phyloP scores from a whole-genome alignment of 2,113 vertebrate genomes.

The Smithornis capensis region DNA sequence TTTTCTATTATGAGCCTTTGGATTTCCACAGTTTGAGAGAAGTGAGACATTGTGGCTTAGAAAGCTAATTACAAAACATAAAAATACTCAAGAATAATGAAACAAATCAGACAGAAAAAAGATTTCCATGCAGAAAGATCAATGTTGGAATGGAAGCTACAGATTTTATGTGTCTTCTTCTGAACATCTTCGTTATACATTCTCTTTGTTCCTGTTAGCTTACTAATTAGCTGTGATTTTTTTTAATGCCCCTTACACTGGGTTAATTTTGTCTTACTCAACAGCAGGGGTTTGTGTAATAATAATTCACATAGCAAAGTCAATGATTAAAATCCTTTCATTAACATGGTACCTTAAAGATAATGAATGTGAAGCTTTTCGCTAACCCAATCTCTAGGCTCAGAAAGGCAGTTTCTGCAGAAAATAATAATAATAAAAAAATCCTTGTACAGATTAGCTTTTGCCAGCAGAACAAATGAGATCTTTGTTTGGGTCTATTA shows the following conservation, averaged over 20 bases:
- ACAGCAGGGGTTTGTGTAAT: conserved; percentile 83
- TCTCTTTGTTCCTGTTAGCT: conserved; percentile 80
- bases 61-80: conserved; percentile 82
- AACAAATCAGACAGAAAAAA: conserved; percentile 68
- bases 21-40: conserved; percentile 78
- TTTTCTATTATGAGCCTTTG: conserved; percentile 81
- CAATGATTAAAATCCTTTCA: conserved; percentile 85
- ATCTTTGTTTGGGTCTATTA: conserved; percentile 63
- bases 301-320: conserved; percentile 81
- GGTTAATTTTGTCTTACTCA: conserved; percentile 85
- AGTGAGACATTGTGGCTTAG: conserved; percentile 72
- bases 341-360: conserved; percentile 82
- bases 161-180: conserved; percentile 63
- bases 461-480: conserved; percentile 61
- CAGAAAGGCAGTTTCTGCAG: conserved; percentile 66
- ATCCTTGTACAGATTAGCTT: conserved; percentile 58
- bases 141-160: conserved; percentile 28
- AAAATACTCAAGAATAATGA: conserved; percentile 73
- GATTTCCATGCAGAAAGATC: conserved; percentile 52
- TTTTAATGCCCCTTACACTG: conserved; percentile 79
- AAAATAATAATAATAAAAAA: conserved; percentile 39
- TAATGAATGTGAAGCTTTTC: conserved; percentile 78
- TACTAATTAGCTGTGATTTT: conserved; percentile 81
- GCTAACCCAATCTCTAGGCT: conserved; percentile 66
- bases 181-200: conserved; percentile 72